Evolutionary conservation across 53 echinoderm and acorn worm genomes (phyloP).

Genomic region (Zoroaster sp.): DNA sequence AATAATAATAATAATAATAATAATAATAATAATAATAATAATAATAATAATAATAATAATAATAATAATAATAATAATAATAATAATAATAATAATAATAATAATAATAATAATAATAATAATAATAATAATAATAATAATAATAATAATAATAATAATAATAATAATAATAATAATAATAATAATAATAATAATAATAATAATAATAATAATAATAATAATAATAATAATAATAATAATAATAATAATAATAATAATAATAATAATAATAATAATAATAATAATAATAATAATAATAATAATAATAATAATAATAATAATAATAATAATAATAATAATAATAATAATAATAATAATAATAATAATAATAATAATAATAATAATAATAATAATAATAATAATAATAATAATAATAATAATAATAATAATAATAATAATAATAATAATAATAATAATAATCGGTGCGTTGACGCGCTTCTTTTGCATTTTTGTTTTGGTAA

Average conservation of each 20-base stretch:
- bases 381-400: too few species aligned
- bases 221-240: not conserved
- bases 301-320: not conserved
- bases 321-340: too few species aligned
- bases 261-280: not conserved
- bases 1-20: constrained; percentile 11
- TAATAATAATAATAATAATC: too few species aligned
- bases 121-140: not conserved
- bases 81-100: not conserved
- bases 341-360: too few species aligned
- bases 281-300: constrained; percentile 1
- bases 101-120: not conserved
- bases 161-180: not conserved
- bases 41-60: constrained; percentile 11
- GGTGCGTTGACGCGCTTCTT: too few species aligned
- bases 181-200: not conserved
- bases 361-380: too few species aligned
- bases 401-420: too few species aligned
- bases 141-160: not conserved
- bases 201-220: not conserved
- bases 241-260: not conserved
- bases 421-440: too few species aligned
- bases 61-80: constrained; percentile 4
- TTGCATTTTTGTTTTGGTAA: too few species aligned
- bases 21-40: constrained; percentile 11